phyloP scores from a whole-genome alignment of 2,888 invertebrate genomes.

The Thymelicus lineola region DNA sequence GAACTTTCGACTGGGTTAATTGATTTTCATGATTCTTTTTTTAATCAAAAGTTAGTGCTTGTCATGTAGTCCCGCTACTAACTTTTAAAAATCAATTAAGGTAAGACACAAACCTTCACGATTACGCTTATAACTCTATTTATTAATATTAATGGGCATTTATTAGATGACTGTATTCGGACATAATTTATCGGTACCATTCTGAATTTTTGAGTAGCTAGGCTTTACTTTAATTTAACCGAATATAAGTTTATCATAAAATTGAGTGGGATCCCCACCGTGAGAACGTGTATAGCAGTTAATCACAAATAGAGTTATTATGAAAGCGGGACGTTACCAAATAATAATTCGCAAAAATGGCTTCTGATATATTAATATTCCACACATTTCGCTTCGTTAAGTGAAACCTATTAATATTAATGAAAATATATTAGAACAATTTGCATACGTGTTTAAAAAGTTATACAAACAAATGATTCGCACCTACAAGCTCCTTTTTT shows the following conservation, averaged over 20 bases:
- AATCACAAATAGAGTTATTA: slow-evolving; percentile 16
- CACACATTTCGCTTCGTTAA: slow-evolving; percentile 33
- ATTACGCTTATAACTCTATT: too few relatives aligned
- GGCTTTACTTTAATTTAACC: neutral
- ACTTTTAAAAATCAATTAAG: too few relatives aligned
- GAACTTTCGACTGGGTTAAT: too few relatives aligned
- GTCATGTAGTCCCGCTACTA: too few relatives aligned
- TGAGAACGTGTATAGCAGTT: neutral
- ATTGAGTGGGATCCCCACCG: neutral
- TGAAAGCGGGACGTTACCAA: slow-evolving; percentile 16
- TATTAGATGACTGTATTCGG: too few relatives aligned
- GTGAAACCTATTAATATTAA: slow-evolving; percentile 43
- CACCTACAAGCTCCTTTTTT: slow-evolving; percentile 39
- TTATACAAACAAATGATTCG: slow-evolving; percentile 42
- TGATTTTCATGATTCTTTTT: too few relatives aligned
- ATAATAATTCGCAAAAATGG: slow-evolving; percentile 8
- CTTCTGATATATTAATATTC: slow-evolving; percentile 30
- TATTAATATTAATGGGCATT: too few relatives aligned
- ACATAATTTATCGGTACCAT: too few relatives aligned
- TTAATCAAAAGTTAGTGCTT: too few relatives aligned
- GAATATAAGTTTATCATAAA: neutral
- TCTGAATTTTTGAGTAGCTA: too few relatives aligned
- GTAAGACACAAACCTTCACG: too few relatives aligned
- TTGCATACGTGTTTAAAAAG: slow-evolving; percentile 41
- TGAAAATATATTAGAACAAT: slow-evolving; percentile 42